A percentile compares a stretch with the other conserved stretches of the same genome.
Conservation (phyloP, 2,797 vertebrate genomes). For the Onychomys arenicola region DNA sequence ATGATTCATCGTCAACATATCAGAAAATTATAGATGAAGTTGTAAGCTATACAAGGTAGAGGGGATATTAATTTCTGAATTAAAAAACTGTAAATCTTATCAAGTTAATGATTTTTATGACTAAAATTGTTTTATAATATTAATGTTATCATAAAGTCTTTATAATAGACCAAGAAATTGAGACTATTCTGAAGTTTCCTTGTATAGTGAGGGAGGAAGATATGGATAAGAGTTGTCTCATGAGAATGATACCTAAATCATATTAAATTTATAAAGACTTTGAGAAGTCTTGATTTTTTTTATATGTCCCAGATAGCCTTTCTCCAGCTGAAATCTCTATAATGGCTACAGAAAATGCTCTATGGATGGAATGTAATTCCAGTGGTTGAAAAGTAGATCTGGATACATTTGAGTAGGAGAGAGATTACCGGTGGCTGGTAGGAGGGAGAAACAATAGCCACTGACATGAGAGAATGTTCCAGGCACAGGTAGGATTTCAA, state of each 20-base stretch:
- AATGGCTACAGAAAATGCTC: neutral
- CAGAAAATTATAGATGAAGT: conserved; percentile 69
- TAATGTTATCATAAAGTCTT: conserved; percentile 49
- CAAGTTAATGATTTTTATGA: conserved; percentile 25
- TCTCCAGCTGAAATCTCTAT: neutral
- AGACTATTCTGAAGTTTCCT: conserved; percentile 50
- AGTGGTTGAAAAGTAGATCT: conserved; percentile 32
- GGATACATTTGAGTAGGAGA: conserved; percentile 1
- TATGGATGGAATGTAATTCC: neutral
- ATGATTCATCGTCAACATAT: conserved; percentile 71
- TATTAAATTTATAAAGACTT: conserved; percentile 1
- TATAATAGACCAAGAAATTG: neutral
- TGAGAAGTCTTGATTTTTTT: conserved; percentile 32
- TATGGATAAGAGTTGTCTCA: conserved; percentile 7
- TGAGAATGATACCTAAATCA: neutral
- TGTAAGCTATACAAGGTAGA: conserved; percentile 36
- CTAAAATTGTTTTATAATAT: conserved; percentile 42
- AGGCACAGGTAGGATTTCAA: conserved; percentile 61
- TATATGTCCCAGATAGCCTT: neutral
- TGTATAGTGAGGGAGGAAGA: neutral
- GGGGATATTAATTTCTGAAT: conserved; percentile 69
- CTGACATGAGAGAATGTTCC: conserved; percentile 48
- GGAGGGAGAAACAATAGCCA: conserved; percentile 27
- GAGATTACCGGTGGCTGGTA: neutral
- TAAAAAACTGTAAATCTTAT: conserved; percentile 58